Base-by-base conservation (phyloP, 2,888 invertebrate genomes). In the Chydorus sphaericus region DNA sequence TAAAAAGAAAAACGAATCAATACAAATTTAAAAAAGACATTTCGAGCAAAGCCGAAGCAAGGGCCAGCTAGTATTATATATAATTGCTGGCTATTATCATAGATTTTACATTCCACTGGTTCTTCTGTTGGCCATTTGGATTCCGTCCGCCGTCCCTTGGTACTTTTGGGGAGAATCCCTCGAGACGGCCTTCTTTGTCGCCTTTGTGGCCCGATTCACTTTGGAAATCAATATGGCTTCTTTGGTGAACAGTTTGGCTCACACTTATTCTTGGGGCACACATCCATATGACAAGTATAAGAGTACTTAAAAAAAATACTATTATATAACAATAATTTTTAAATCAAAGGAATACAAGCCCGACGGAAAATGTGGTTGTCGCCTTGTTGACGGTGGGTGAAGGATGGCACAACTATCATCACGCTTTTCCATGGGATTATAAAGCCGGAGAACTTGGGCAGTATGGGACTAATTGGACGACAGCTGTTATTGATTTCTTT, bases 391-490 rank as follows among this genome's bases (percentile, higher is more conserved):
- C 86, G 0, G 74, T 85, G 70, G 89, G 89, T 1, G 88, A 89
- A 69, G 92, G 92, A 4, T 92, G 88, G 85, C 92, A 92, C 73
- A 92, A 92, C 71, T 92, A 88, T 70, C 92, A 92, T 68, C 92
- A 92, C 70, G 83, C 84, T 0, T 92, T 92, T 70, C 91, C 91
- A 0, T 88, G 87, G 83, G 92, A 92, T 69, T 92, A 92, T 76
- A 85, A 87, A 65, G 85, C 91, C 28, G 82, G 88, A 6, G 92
- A 92, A 68, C 73, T 87, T n/a, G 86, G 86, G 14, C 78, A 79
- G 65, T 79, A 79, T 68, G 74, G 57, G 61, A 69, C 82, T 18
- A 89, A 89, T 67, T 72, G 82, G 62, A 85, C 87, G 0, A 83
- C 85, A 0, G 71, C 74, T 11, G 83, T 88, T 67, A 85, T 89